These are phyloP conservation scores for Euphonia xanthogaster DNA, from an alignment of 2,797 vertebrate species.

Conservation along the genomic window DNA sequence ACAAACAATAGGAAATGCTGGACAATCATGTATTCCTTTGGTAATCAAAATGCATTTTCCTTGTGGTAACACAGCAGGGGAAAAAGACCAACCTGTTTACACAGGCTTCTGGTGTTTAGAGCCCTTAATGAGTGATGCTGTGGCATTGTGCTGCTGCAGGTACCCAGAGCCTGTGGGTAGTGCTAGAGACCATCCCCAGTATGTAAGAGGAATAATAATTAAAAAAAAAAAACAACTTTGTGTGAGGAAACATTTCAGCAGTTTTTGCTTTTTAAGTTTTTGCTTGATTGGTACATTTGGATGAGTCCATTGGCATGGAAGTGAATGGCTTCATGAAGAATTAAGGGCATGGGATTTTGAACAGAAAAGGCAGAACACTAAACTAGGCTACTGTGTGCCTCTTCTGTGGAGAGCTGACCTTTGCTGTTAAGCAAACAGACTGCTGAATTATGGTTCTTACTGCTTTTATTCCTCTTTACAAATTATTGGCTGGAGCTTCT, in stretches of 20 bases:
- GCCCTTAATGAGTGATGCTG: not conserved
- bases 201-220: not conserved
- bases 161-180: not conserved
- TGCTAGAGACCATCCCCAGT: not conserved
- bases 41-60: not conserved
- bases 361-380: not conserved
- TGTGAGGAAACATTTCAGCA: not conserved
- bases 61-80: not conserved
- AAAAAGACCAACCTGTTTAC: not conserved
- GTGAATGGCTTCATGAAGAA: not conserved
- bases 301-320: not conserved
- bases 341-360: not conserved
- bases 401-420: not conserved
- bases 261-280: not conserved
- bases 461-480: not conserved
- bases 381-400: not conserved
- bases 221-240: not conserved
- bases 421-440: not conserved
- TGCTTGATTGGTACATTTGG: not conserved
- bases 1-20: not conserved
- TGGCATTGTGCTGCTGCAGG: not conserved
- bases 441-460: not conserved
- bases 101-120: not conserved
- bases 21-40: not conserved
- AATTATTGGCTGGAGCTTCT: not conserved